phyloP scores from a whole-genome alignment of 2,797 vertebrate genomes.

The Halcyon chelicuti region DNA sequence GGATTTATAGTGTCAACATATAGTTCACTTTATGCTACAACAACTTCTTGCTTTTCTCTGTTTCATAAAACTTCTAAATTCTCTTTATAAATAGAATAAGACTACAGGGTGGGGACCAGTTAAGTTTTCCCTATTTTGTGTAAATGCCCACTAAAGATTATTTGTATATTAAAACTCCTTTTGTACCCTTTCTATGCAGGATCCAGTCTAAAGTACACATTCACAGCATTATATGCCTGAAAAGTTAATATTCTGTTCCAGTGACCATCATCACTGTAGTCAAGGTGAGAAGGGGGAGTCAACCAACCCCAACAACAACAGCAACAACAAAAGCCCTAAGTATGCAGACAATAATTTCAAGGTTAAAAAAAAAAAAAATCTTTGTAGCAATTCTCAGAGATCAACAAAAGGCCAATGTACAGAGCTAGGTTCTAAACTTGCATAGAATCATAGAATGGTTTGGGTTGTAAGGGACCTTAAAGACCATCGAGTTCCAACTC shows the following conservation, averaged over 20 bases:
- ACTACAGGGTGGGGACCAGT: background rate
- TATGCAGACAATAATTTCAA: background rate
- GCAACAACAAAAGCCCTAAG: background rate
- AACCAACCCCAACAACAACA: background rate
- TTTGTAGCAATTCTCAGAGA: background rate
- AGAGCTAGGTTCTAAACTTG: background rate
- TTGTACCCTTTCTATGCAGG: background rate
- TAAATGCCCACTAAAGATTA: background rate
- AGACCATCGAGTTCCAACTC: no score
- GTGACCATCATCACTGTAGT: background rate
- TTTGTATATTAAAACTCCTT: background rate
- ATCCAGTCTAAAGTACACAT: background rate
- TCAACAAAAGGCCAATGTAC: background rate
- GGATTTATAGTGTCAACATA: background rate
- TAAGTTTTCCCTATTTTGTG: background rate
- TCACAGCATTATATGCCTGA: background rate
- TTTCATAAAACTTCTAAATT: slow-evolving; percentile 12
- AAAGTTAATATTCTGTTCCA: background rate
- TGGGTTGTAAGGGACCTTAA: no score
- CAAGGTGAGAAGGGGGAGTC: background rate
- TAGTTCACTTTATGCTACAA: slow-evolving; percentile 2
- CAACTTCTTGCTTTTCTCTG: background rate
- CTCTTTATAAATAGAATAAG: background rate
- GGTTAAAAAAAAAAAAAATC: background rate
- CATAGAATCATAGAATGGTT: no score